Base-by-base conservation (phyloP, 2,113 vertebrate species). In the Sinocyclocheilus grahami region DNA sequence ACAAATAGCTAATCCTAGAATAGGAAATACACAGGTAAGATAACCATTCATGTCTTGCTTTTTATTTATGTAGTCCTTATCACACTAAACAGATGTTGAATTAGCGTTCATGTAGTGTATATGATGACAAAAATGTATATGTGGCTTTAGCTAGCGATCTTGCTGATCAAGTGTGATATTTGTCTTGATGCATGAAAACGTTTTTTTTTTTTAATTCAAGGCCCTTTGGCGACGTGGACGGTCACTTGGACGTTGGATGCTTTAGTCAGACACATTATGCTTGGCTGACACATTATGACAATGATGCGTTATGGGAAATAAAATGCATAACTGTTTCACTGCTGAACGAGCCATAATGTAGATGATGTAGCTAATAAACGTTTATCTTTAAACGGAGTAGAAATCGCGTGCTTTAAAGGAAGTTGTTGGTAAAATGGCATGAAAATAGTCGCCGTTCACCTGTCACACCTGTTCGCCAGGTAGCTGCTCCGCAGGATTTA, bases 11-110 rank as follows among this genome's bases (percentile, higher is more conserved):
- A 39, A 87, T 87, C 81, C 89, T 88, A 77, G 86, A 88, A 91
- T 87, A 86, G 89, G 77, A 86, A 80, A 79, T 63, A 60, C 87
- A 78, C 90, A 87, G 92, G 94, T 95, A 92, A 94, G 93, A 75
- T n/a, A 51, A 69, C 7, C 11, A 62, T 20, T 78, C 53, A 14
- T 42, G 33, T n/a, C 16, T 20, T 71, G 30, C 1, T 13, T 7
- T 24, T 62, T 1, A 39, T 33, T 20, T 16, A 58, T 79, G 14
- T 9, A 46, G 20, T 30, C 6, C 11, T 58, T 60, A 42, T 24
- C 1, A 14, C 12, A 14, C 14, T 42, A 20, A 77, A 1, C 24
- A 33, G 1, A 65, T 39, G 1, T 4, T 7, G 4, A 33, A 16
- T 5, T 27, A 18, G 16, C 30, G 1, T 65, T 65, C 0, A 8